Percentiles rank a stretch among this genome's conserved stretches.
phyloP scores from a whole-genome alignment of 2,113 vertebrate species.

The Todiramphus chloris region DNA sequence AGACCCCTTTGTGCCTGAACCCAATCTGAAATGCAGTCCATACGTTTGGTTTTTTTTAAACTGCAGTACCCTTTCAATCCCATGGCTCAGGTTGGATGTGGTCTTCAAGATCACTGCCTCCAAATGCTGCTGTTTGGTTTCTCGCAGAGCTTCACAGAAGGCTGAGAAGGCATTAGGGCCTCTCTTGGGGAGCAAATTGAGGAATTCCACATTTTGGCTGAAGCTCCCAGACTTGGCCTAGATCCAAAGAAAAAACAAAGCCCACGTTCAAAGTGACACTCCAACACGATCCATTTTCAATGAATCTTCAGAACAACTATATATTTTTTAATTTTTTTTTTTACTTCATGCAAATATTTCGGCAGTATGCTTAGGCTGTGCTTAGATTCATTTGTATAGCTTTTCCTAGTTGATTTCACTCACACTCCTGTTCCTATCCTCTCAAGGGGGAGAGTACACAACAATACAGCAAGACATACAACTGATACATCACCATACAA shows the following conservation, averaged over 20 bases:
- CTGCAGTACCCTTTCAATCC: slow-evolving; percentile 36
- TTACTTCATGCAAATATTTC: background rate
- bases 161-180: slow-evolving; percentile 87
- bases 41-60: background rate
- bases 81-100: background rate
- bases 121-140: slow-evolving; percentile 91
- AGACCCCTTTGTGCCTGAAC: background rate
- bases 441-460: background rate
- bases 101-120: slow-evolving; percentile 66
- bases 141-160: slow-evolving; percentile 86
- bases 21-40: background rate
- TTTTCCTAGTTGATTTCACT: background rate
- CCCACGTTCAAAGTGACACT: background rate
- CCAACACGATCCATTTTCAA: background rate
- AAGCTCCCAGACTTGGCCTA: slow-evolving; percentile 84
- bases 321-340: background rate
- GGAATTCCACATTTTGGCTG: slow-evolving; percentile 82
- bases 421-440: background rate
- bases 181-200: slow-evolving; percentile 88
- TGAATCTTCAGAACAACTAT: background rate
- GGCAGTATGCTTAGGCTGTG: background rate
- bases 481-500: background rate
- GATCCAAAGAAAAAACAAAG: background rate
- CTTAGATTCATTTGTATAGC: background rate
- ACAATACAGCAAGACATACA: background rate